A percentile compares a stretch with the other conserved stretches of the same genome.
Conservation (phyloP, 2,888 invertebrate species). For the Zaprionus bogoriensis region DNA sequence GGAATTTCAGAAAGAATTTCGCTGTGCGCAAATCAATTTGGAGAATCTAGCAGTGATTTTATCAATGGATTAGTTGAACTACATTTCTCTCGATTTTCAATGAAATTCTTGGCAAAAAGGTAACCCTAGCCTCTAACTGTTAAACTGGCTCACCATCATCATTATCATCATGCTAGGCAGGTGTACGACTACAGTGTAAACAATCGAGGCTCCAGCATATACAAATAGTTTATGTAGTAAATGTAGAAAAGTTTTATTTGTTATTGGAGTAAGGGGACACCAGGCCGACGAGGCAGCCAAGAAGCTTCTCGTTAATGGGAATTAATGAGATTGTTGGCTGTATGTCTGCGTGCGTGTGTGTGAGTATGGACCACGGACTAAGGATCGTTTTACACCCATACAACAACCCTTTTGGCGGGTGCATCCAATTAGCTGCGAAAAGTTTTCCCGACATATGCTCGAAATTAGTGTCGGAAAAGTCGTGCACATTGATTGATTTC, state of each 20-base stretch:
- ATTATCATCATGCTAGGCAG: neutral
- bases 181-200: slow-evolving; percentile 37
- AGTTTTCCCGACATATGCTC: slow-evolving; percentile 59
- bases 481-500: slow-evolving; percentile 59
- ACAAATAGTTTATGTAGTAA: slow-evolving; percentile 51
- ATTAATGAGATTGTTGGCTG: slow-evolving; percentile 62
- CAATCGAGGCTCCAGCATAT: slow-evolving; percentile 29
- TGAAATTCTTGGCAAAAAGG: slow-evolving; percentile 27
- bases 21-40: slow-evolving; percentile 29
- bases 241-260: slow-evolving; percentile 37
- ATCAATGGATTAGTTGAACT: slow-evolving; percentile 41
- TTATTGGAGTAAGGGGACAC: slow-evolving; percentile 44
- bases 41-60: slow-evolving; percentile 51
- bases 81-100: slow-evolving; percentile 29
- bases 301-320: slow-evolving; percentile 65
- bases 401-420: slow-evolving; percentile 36
- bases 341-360: no score
- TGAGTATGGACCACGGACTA: slow-evolving; percentile 22
- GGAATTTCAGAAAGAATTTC: slow-evolving; percentile 35
- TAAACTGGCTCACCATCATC: no score
- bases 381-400: slow-evolving; percentile 46
- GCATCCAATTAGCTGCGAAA: slow-evolving; percentile 66
- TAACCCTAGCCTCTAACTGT: slow-evolving; percentile 34
- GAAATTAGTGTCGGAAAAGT: slow-evolving; percentile 39
- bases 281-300: slow-evolving; percentile 12